These are phyloP conservation scores for Xestia xanthographa DNA, from an alignment of 2,888 invertebrate genomes.

Conservation along the genomic window DNA sequence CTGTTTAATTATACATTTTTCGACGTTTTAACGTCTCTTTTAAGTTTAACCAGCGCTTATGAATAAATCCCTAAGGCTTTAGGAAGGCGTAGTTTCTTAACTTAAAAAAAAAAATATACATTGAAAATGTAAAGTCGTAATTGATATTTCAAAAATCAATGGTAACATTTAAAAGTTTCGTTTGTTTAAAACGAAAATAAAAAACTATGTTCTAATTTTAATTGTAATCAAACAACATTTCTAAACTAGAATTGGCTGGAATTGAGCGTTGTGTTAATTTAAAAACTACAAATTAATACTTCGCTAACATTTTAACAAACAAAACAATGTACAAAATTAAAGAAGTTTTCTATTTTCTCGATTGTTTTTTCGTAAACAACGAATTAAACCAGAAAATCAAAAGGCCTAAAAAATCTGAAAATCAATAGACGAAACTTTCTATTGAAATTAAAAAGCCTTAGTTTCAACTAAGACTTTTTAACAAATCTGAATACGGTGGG, in stretches of 20 bases:
- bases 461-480: no score
- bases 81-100: neutral
- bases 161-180: neutral
- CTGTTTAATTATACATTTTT: neutral
- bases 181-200: neutral
- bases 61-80: neutral
- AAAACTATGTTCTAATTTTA: neutral
- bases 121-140: neutral
- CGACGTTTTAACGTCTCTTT: neutral
- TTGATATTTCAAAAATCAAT: constrained; percentile 9
- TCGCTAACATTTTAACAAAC: neutral
- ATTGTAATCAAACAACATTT: constrained; percentile 15
- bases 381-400: neutral
- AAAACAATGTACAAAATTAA: neutral
- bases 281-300: constrained; percentile 14
- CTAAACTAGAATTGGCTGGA: neutral
- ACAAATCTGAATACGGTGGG: constrained; percentile 21
- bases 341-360: neutral
- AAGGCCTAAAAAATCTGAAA: neutral
- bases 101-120: neutral
- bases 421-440: neutral
- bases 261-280: constrained; percentile 13
- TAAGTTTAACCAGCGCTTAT: neutral
- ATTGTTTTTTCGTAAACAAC: neutral
- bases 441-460: constrained; percentile 13